Conservation (phyloP, 2,888 invertebrate genomes). For the Hirtodrosophila trivittata region DNA sequence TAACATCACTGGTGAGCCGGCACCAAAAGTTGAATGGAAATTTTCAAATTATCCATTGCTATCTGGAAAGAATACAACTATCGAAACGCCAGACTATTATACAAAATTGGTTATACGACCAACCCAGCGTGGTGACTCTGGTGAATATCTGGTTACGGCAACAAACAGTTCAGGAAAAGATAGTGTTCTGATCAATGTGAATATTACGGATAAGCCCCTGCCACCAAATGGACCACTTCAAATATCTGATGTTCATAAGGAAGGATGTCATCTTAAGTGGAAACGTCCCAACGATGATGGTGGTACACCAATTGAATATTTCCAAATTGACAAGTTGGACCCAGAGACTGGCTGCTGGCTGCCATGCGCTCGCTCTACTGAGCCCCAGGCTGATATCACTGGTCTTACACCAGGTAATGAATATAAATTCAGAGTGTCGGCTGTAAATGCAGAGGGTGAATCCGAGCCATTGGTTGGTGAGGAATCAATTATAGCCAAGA, state of each 20-base stretch:
- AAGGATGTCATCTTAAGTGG: constrained; percentile 97
- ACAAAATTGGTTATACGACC: constrained; percentile 94
- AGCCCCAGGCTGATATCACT: constrained; percentile 92
- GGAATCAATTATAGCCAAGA: constrained; percentile 95
- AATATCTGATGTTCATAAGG: constrained; percentile 94
- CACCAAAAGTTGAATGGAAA: constrained; percentile 96
- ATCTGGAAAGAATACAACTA: constrained; percentile 88
- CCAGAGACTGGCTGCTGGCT: constrained; percentile 95
- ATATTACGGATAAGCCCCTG: constrained; percentile 93
- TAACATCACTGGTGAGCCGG: constrained; percentile 96
- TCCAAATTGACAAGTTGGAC: constrained; percentile 97
- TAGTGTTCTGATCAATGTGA: constrained; percentile 91
- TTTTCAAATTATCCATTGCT: constrained; percentile 91
- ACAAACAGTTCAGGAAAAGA: constrained; percentile 95
- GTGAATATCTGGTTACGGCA: constrained; percentile 94
- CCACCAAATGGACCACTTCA: constrained; percentile 95
- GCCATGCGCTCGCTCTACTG: constrained; percentile 92
- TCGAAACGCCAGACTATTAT: constrained; percentile 94
- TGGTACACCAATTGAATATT: constrained; percentile 96
- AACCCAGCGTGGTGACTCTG: constrained; percentile 91
- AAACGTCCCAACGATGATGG: constrained; percentile 97
- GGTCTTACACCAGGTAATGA: constrained; percentile 95
- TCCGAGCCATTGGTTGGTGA: constrained; percentile 96
- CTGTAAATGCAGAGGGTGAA: constrained; percentile 98
- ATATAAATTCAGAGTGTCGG: constrained; percentile 97